Base-by-base conservation (phyloP, 2,113 vertebrate species). In the Spizaetus ornatus region DNA sequence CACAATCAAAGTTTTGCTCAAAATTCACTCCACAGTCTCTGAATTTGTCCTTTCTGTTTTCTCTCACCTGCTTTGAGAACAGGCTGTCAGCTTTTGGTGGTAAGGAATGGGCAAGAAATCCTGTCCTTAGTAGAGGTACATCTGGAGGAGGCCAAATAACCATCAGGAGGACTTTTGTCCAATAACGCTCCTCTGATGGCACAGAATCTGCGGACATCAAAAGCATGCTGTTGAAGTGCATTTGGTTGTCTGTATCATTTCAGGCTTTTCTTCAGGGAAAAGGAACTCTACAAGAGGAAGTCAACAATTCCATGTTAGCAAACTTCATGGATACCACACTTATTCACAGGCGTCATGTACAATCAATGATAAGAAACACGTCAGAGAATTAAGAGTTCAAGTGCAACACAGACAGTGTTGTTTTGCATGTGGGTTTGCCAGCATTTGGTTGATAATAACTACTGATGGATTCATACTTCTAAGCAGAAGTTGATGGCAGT, bases 291-390 rank as follows among this genome's bases (percentile, higher is more conserved):
- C 23, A 73, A 77, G 20, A 70, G 3, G 5, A 77, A 74, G 25
- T 42, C 32, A 93, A n/a, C 17, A 59, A 27, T 40, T 76, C 18
- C 16, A 12, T 63, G 17, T 90, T 67, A 29, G 20, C 26, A 77
- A 66, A 87, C 15, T 23, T 70, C 8, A 45, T 26, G 16, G 36
- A 43, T 43, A 38, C 2, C 4, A 16, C 36, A 58, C 8, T 45
- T 90, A 62, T 48, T 15, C 14, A 31, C 2, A 43, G 11, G 3
- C 8, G 52, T 38, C 5, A 12, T 52, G n/a, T 18, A 25, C 0
- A 0, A 48, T 48, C 12, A 88, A n/a, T 50, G 12, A 9, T 5
- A 82, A 22, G 16, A 83, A 84, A 34, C 3, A 20, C 1, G 7
- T 53, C 11, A 76, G 52, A 67, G 55, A 84, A 80, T 50, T 43